Percentiles rank a stretch among this genome's conserved stretches.
Conservation (phyloP, 1,140 invertebrate genomes). For the Pollicipes pollicipes region DNA sequence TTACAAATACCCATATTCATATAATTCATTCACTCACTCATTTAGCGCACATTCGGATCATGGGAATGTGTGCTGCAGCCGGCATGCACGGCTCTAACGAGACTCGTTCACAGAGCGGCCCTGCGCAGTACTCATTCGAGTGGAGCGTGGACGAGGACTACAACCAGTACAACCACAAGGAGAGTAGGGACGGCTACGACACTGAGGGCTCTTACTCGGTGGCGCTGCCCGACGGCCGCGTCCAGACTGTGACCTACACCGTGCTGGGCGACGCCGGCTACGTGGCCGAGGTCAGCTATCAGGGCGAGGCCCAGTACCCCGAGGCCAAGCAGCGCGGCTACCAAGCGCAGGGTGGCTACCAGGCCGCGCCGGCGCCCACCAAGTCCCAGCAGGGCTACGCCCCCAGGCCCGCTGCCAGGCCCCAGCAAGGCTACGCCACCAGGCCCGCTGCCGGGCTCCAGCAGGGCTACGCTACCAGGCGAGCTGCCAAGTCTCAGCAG, state of each 20-base stretch:
- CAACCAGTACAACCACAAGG: background rate
- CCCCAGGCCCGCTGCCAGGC: no score
- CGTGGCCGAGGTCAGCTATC: slow-evolving; percentile 12
- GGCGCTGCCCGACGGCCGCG: background rate
- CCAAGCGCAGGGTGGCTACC: no score
- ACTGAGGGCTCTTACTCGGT: slow-evolving; percentile 5
- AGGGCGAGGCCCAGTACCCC: slow-evolving; percentile 10
- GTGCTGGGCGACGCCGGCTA: slow-evolving; percentile 12
- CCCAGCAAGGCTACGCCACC: background rate
- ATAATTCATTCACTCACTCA: no score
- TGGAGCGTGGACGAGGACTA: background rate
- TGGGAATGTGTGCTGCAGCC: no score
- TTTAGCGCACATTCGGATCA: no score
- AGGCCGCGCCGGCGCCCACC: no score
- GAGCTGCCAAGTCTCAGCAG: no score
- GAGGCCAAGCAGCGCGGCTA: no score
- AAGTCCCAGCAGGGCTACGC: background rate
- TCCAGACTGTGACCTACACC: slow-evolving; percentile 10
- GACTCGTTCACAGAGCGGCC: no score
- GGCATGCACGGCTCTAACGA: no score
- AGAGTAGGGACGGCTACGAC: background rate
- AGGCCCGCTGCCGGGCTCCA: background rate
- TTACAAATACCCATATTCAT: no score
- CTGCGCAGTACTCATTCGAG: background rate
- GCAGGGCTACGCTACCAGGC: background rate